Percentiles rank a stretch among this genome's conserved stretches.
These are phyloP conservation scores for Choristoneura fumiferana DNA, from an alignment of 1,140 invertebrate genomes.

Conservation along the genomic window DNA sequence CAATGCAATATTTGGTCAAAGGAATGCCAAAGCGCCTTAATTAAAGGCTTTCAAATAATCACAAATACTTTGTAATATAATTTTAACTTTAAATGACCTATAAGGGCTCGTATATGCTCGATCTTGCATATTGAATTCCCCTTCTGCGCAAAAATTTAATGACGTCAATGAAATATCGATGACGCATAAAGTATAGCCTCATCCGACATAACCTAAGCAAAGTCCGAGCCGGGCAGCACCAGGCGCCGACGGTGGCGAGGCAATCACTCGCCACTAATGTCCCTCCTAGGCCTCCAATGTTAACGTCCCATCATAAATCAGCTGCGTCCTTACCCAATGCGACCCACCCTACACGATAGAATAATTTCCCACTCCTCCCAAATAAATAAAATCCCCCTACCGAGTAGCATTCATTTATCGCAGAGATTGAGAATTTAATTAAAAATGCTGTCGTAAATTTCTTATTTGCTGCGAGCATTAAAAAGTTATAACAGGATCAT, in stretches of 20 bases:
- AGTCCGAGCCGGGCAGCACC: not conserved
- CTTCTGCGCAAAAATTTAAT: too few species aligned
- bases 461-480: slow-evolving; percentile 19
- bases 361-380: slow-evolving; percentile 14
- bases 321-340: slow-evolving; percentile 2
- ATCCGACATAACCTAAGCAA: too few species aligned
- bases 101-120: too few species aligned
- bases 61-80: too few species aligned
- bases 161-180: too few species aligned
- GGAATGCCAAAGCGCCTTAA: too few species aligned
- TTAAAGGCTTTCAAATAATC: too few species aligned
- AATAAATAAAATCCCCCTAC: slow-evolving; percentile 14
- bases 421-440: slow-evolving; percentile 14
- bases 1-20: too few species aligned
- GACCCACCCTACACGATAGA: slow-evolving; percentile 11
- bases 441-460: slow-evolving; percentile 17
- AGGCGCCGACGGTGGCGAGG: not conserved
- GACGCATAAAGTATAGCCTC: too few species aligned
- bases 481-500: slow-evolving; percentile 6
- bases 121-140: too few species aligned
- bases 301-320: slow-evolving; percentile 12
- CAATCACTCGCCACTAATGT: slow-evolving; percentile 10
- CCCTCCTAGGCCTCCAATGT: not conserved
- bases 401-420: slow-evolving; percentile 5
- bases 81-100: too few species aligned